Evolutionary conservation across 2,888 invertebrate genomes (phyloP), one percentile per base, ranked within the genome.

Genomic region (Tetropium fuscum): DNA sequence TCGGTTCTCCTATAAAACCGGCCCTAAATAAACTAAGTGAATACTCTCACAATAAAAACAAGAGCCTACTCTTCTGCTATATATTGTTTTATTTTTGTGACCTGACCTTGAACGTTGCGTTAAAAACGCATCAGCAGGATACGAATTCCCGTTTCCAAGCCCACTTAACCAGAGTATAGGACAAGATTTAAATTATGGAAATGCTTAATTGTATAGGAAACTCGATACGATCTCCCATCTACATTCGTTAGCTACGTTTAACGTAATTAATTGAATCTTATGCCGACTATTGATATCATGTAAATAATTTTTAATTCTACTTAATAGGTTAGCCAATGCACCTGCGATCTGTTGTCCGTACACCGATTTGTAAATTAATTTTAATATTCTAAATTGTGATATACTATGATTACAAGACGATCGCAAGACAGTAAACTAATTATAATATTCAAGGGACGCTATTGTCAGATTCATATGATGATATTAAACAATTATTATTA

Each of bases 161-260:
- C 51, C n/a, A 16, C 13, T 51, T 22, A 38, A 38, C 3, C 13
- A 15, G 44, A 34, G 36, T 32, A 32, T 2, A n/a, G 38, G 25
- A 22, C 54, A 44, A 44, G 47, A 47, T 55, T 60, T 55, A 51
- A 60, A 60, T 60, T 56, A 60, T 60, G 60, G 60, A 56, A 60
- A 60, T 51, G 51, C 34, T 45, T 51, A 51, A 51, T 56, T 51
- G 60, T 56, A 51, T 44, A 47, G 51, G 51, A 56, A 27, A 55
- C 47, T 47, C 45, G 60, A 60, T 60, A 56, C 40, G 41, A 60
- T 60, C 60, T 56, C 27, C 13, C 38, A 15, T 44, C 44, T 10
- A 60, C 51, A 56, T 60, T 60, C 49, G 51, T 60, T 60, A 56
- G 60, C 53, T 53, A 18, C 49, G 36, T 60, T 60, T 45, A 53